A percentile compares a stretch with the other conserved stretches of the same genome.
These are phyloP conservation scores for Heliothis virescens DNA, from an alignment of 1,140 invertebrate genomes.

Conservation along the genomic window DNA sequence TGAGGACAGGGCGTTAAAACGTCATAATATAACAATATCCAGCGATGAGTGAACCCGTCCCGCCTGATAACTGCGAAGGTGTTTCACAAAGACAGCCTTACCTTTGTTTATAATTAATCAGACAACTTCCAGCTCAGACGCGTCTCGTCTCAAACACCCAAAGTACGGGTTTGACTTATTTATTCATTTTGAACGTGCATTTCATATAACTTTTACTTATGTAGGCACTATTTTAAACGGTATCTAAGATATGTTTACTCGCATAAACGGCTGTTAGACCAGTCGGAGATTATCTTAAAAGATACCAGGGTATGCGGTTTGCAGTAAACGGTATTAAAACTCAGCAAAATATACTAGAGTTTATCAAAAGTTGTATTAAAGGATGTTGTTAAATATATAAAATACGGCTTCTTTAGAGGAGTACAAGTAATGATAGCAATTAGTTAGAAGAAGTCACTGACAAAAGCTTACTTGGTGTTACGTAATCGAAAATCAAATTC, in stretches of 20 bases:
- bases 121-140: constrained; percentile 50
- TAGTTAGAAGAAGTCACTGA: not conserved
- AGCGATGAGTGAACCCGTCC: not conserved
- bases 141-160: constrained; percentile 40
- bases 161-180: constrained; percentile 49
- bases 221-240: not conserved
- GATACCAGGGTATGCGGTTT: not conserved
- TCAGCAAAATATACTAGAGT: not conserved
- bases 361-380: not conserved
- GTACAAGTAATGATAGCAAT: too few relatives aligned
- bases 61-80: constrained; percentile 32
- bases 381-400: not conserved
- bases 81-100: constrained; percentile 38
- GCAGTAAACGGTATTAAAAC: not conserved
- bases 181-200: constrained; percentile 40
- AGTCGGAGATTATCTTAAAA: not conserved
- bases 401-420: not conserved
- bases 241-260: not conserved
- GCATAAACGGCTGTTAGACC: not conserved
- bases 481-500: not conserved
- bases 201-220: constrained; percentile 27
- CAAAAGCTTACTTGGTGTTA: not conserved
- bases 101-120: constrained; percentile 63
- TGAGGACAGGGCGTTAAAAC: not conserved
- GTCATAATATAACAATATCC: constrained; percentile 6